Evolutionary conservation across 92 coral and sea anemone species (phyloP).

Genomic region (Micromussa lordhowensis): DNA sequence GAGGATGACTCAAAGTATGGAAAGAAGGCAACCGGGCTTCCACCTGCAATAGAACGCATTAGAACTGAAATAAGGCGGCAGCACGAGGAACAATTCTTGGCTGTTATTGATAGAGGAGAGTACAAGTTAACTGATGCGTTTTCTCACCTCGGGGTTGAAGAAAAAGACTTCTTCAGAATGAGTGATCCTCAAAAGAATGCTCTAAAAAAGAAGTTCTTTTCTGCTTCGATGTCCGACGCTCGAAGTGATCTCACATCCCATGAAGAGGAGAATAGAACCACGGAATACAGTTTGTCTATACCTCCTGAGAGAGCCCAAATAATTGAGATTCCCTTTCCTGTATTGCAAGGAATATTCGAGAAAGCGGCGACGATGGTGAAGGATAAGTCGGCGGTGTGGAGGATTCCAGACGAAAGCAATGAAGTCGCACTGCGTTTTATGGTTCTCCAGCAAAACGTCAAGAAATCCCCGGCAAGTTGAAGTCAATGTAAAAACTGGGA

Average conservation of each 20-base stretch:
- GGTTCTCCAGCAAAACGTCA: conserved; percentile 52
- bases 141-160: conserved; percentile 47
- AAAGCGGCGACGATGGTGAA: no score
- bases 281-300: no score
- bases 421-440: conserved; percentile 20
- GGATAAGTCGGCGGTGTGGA: no score
- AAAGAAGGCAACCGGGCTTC: conserved; percentile 43
- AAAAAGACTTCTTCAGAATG: conserved; percentile 62
- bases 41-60: conserved; percentile 46
- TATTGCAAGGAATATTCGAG: no score
- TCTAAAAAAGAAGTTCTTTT: conserved; percentile 53
- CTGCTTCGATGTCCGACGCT: conserved; percentile 47
- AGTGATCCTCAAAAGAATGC: conserved; percentile 58
- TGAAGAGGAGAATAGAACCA: no score
- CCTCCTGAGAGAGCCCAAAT: no score
- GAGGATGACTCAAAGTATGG: conserved; percentile 50
- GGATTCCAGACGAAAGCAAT: neutral
- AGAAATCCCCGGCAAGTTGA: conserved; percentile 44
- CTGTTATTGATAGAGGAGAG: conserved; percentile 68
- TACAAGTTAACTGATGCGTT: conserved; percentile 58
- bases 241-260: no score
- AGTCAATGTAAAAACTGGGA: conserved; percentile 33
- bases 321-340: no score
- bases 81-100: conserved; percentile 62
- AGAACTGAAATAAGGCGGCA: conserved; percentile 47